Evolutionary conservation across 2,888 invertebrate species (phyloP).

Genomic region (Alentia gelatinosa): DNA sequence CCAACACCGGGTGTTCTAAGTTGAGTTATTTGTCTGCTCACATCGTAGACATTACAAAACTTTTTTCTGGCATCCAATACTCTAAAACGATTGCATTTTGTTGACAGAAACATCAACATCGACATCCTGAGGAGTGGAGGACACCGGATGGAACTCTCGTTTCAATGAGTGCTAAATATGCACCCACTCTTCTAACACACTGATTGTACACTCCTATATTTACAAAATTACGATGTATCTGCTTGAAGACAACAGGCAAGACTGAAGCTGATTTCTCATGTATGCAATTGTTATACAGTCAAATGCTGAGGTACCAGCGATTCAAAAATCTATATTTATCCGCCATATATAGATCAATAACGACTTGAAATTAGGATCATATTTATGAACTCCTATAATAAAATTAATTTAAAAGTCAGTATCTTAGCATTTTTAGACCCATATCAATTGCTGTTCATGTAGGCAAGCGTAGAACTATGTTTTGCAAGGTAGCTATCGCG

Average conservation of each 20-base stretch:
- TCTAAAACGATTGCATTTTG: not conserved
- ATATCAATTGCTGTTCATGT: too few species aligned
- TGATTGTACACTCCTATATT: not conserved
- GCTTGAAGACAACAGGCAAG: not conserved
- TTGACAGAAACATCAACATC: not conserved
- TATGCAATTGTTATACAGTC: not conserved
- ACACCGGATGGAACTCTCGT: not conserved
- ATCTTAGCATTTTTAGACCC: too few species aligned
- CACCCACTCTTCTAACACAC: not conserved
- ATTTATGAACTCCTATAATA: too few species aligned
- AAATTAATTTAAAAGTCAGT: too few species aligned
- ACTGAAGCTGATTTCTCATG: not conserved
- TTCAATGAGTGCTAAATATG: not conserved
- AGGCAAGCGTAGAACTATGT: not conserved
- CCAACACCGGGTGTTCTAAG: not conserved
- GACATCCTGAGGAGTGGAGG: not conserved
- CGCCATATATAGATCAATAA: too few species aligned
- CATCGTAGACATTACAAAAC: not conserved
- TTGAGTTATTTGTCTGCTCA: not conserved
- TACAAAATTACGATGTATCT: not conserved
- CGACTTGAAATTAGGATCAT: too few species aligned
- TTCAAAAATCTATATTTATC: too few species aligned
- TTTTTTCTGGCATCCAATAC: not conserved
- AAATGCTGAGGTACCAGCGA: not conserved
- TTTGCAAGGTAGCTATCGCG: not conserved